Evolutionary conservation across 92 coral and sea anemone species (phyloP), one percentile per base, ranked within the genome.

Genomic region (Epizoanthus scotinus): DNA sequence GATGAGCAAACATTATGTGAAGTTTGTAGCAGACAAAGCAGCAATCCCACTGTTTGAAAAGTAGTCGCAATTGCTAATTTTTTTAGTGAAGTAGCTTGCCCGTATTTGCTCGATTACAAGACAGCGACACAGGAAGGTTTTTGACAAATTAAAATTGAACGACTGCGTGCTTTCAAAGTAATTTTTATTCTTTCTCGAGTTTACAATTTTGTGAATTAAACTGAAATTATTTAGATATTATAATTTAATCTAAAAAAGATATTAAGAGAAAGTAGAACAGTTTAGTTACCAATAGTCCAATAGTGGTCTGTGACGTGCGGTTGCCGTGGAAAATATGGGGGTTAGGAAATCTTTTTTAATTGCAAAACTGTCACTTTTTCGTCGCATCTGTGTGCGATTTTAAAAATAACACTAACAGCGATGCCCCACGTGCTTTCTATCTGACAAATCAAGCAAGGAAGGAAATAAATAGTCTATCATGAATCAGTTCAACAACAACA

Each of bases 341-440:
- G n/a, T 59, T 34, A 44, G 31, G 44, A 20, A 75, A 50, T 50
- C 22, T 25, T 75, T 57, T 29, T 9, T 36, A 18, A 75, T 75
- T 53, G 6, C 24, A 19, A 40, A 75, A 42, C 49, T 75, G 81
- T 59, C 81, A 75, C 44, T 75, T 60, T 59, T 22, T 73, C 65
- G 67, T 36, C 38, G 20, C 71, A 20, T 67, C 38, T 68, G 65
- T 55, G 62, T 42, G 22, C 77, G 28, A 50, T 44, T 21, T 34
- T 0, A 34, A 34, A 70, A 70, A 49, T n/a, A 70, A 70, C 64
- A 70, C 24, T n/a, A 70, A 70, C 64, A 5, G 31, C 6, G 64
- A 44, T 68, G 52, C n/a, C 67, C 81, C 81, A 58, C 81, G 81
- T 75, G 81, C 26, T 75, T 36, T 38, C 31, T 17, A 75, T 75